Evolutionary conservation across 1,140 invertebrate genomes (phyloP).

Genomic region (Heliconius nattereri): DNA sequence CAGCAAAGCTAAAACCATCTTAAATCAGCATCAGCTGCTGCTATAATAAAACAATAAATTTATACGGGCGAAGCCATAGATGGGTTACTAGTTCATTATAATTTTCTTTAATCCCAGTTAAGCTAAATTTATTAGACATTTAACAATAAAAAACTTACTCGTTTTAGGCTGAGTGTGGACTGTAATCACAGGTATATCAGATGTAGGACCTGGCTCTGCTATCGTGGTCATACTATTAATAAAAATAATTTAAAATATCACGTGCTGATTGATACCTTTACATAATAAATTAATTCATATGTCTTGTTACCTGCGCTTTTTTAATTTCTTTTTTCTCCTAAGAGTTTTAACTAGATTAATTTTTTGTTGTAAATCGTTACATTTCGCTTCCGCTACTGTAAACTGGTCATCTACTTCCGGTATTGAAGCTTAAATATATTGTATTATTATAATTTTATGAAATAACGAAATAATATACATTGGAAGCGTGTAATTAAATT

Average conservation of each 20-base stretch:
- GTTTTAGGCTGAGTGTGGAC: constrained; percentile 68
- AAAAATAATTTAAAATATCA: constrained; percentile 18
- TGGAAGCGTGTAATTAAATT: background rate
- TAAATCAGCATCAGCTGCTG: background rate
- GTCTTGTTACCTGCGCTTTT: constrained; percentile 57
- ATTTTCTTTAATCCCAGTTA: too few relatives aligned
- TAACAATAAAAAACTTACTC: constrained; percentile 49
- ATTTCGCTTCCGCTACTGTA: constrained; percentile 61
- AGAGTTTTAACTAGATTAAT: constrained; percentile 66
- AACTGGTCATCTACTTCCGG: constrained; percentile 70
- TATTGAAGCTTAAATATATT: constrained; percentile 55
- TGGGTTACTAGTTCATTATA: too few relatives aligned
- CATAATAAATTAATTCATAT: background rate
- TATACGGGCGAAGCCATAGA: too few relatives aligned
- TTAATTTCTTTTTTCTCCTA: constrained; percentile 63
- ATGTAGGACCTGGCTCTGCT: constrained; percentile 22
- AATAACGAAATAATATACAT: background rate
- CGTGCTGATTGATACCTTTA: background rate
- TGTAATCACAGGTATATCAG: constrained; percentile 56
- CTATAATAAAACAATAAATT: too few relatives aligned
- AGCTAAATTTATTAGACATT: too few relatives aligned
- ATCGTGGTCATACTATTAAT: constrained; percentile 35
- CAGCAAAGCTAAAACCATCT: constrained; percentile 43
- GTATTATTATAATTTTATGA: background rate
- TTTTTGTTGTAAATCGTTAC: constrained; percentile 68